Percentiles rank a stretch among this genome's conserved stretches.
Conservation (phyloP, 2,797 vertebrate species). For the Scarus forsteni region DNA sequence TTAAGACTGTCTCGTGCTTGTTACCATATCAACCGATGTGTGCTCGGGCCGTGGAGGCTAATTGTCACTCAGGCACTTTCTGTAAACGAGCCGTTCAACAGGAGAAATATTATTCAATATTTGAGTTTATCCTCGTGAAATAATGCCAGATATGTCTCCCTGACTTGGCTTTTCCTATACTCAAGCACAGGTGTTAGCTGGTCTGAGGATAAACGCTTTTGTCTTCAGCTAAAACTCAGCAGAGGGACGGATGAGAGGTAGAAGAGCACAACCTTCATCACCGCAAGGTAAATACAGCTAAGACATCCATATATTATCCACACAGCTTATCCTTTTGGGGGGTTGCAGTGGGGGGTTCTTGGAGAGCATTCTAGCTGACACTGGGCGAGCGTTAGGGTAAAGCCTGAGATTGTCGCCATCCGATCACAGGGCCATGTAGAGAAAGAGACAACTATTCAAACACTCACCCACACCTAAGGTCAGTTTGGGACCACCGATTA, state of each 20-base stretch:
- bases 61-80: not conserved
- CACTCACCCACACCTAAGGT: too few species aligned
- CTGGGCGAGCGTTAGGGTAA: too few species aligned
- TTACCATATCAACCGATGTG: slow-evolving; percentile 24
- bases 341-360: too few species aligned
- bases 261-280: slow-evolving; percentile 18
- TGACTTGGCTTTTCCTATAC: not conserved
- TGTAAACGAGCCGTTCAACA: rapidly evolving
- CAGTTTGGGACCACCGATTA: too few species aligned
- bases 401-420: too few species aligned
- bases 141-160: not conserved
- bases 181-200: not conserved
- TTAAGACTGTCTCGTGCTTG: not conserved
- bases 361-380: too few species aligned
- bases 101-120: rapidly evolving
- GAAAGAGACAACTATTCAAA: too few species aligned
- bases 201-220: not conserved
- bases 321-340: too few species aligned
- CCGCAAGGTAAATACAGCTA: slow-evolving; percentile 1
- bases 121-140: too few species aligned
- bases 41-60: slow-evolving; percentile 5
- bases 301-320: too few species aligned
- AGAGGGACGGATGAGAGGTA: slow-evolving; percentile 42
- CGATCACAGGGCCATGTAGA: too few species aligned
- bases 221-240: not conserved